Evolutionary conservation across 2,888 invertebrate genomes (phyloP).

Genomic region (Orthosia cruda): DNA sequence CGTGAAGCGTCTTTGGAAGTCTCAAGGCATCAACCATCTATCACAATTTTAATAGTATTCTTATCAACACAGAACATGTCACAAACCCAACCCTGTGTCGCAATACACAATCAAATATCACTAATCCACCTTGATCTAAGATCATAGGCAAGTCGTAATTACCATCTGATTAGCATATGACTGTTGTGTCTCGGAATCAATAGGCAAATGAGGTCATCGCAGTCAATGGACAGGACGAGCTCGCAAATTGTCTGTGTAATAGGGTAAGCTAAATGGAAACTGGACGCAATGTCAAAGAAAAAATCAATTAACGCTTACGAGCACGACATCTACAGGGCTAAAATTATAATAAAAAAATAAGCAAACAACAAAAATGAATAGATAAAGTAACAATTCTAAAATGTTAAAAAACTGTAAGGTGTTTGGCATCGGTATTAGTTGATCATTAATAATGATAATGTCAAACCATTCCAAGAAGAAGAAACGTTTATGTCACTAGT

Average conservation of each 20-base stretch:
- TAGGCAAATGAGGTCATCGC: conserved; percentile 59
- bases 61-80: conserved; percentile 1
- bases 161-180: conserved; percentile 65
- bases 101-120: conserved; percentile 54
- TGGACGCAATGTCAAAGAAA: conserved; percentile 75
- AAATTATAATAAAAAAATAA: not conserved
- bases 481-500: conserved; percentile 13
- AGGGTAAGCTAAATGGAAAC: conserved; percentile 67
- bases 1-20: no score
- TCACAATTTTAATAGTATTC: not conserved
- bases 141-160: conserved; percentile 51
- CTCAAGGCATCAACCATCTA: no score
- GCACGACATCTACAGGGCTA: not conserved
- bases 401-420: not conserved
- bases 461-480: conserved; percentile 20
- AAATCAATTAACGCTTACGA: not conserved
- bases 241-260: conserved; percentile 62
- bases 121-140: conserved; percentile 63
- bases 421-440: not conserved
- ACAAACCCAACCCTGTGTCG: conserved; percentile 15
- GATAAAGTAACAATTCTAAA: not conserved
- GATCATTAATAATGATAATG: conserved; percentile 19
- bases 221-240: conserved; percentile 51
- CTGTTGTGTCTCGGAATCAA: conserved; percentile 55
- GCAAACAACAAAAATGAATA: not conserved